Evolutionary conservation across 2,888 invertebrate genomes (phyloP), one percentile per base, ranked within the genome.

Genomic region (Trachelus tabidus): DNA sequence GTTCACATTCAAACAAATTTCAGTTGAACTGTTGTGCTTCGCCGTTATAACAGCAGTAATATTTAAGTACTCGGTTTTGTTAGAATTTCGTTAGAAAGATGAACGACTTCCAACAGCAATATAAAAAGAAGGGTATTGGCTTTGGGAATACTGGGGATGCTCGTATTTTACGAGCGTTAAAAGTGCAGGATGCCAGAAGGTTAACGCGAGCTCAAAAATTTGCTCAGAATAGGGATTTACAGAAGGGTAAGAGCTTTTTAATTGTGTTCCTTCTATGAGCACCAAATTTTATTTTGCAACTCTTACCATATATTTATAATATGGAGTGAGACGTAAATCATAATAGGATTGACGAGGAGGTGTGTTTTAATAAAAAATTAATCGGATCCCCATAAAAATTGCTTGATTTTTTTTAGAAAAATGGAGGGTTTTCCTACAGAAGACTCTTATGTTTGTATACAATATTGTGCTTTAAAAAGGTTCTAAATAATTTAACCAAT

Each of bases 81-180:
- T 23, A 56, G 40, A 56, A 56, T 23, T 56, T 56, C 23, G 2
- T 56, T 56, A 56, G 15, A 2, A 30, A 12, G 34, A 84, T 84
- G 84, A 9, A 79, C 1, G 30, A 56, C 11, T 79, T 83, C 15
- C 75, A 31, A 11, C 11, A 75, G 6, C 76, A 77, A 3, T 85
- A 84, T 56, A 85, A 85, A 73, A 34, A 75, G 34, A 81, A 80
- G 30, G 12, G 75, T 6, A 1, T 34, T 0, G 77, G 76, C 23
- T 81, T 82, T 23, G 76, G 76, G 3, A 75, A 79, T 30, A 1
- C n/a, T 4, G 35, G 35, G 1, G 77, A 78, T 4, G 35, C 34
- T 12, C 76, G 86, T 1, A 1, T 81, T 34, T 9, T 82, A 11
- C 85, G 88, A 0, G 79, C 79, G 0, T 37, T 73, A 11, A 33